Evolutionary conservation across 2,113 vertebrate species (phyloP).

Genomic region (Heteronetta atricapilla): DNA sequence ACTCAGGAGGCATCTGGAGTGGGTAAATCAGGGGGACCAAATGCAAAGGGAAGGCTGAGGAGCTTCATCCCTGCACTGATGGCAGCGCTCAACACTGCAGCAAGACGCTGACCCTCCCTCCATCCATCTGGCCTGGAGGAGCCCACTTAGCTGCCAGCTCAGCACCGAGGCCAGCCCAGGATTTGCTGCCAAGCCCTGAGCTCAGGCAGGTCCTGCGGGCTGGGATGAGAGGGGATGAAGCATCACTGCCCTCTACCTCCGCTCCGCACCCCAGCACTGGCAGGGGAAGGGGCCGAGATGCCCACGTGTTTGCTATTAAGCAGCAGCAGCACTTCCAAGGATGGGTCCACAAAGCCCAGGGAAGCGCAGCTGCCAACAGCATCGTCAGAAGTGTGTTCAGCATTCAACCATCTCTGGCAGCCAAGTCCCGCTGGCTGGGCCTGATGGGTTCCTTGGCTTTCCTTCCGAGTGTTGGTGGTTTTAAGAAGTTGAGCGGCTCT

Average conservation of each 20-base stretch:
- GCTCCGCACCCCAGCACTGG: neutral
- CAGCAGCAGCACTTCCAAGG: neutral
- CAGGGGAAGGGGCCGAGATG: neutral
- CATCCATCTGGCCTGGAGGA: neutral
- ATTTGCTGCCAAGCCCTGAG: neutral
- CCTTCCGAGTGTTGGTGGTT: conserved; percentile 15
- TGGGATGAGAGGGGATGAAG: neutral
- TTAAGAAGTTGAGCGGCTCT: conserved; percentile 20
- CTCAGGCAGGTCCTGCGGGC: neutral
- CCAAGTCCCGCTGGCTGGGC: neutral
- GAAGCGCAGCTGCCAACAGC: conserved; percentile 39
- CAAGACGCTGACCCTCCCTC: neutral
- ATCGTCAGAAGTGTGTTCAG: conserved; percentile 9
- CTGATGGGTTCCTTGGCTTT: conserved; percentile 9
- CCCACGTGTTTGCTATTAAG: conserved; percentile 1
- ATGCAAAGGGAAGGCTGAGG: neutral
- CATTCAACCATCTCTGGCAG: conserved; percentile 8
- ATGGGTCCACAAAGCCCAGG: neutral
- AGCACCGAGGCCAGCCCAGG: neutral
- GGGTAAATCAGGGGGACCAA: neutral
- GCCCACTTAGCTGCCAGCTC: neutral
- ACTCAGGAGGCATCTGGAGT: neutral
- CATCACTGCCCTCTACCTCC: neutral
- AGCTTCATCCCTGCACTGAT: neutral
- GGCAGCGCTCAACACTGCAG: neutral